Evolutionary conservation across 2,113 vertebrate genomes (phyloP), one percentile per base, ranked within the genome.

Genomic region (Chloropsis cyanopogon): DNA sequence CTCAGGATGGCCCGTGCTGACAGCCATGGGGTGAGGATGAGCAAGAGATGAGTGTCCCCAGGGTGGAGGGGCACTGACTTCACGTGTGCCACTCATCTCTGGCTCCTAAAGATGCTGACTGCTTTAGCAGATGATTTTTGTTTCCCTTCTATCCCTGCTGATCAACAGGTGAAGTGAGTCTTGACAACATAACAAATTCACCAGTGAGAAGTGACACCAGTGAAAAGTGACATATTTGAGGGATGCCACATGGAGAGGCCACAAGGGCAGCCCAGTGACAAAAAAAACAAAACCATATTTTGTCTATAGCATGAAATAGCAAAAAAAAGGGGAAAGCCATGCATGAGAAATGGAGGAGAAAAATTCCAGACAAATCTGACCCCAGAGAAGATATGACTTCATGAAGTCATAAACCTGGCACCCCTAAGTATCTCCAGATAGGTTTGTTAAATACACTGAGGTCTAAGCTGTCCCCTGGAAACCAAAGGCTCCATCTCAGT

Each of bases 21-120:
- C 31, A 53, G 63, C 22, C 29, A 37, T 1, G 0, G 37, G 22
- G 3, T 6, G 19, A 14, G 22, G 31, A 26, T 25, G 20, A 35
- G 19, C 42, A 44, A 20, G n/a, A 25, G 31, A 29, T 0, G 1
- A 22, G 15, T 26, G 60, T 50, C 39, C 72, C 44, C 24, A 9
- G 11, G 19, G 14, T 2, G 8, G 19, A 35, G 9, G 28, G 16
- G 22, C 61, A 37, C 21, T 20, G 26, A 15, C 42, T 39, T 25
- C 53, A 12, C 6, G 0, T 2, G 22, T 21, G 35, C 78, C 72
- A 0, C 12, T 35, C 39, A n/a, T 14, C 39, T 59, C 66, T 15
- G 13, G 15, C 37, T 63, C 39, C 23, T 29, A 5, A 39, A 44
- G 37, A 24, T 3, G 13, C 50, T 26, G 19, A 41, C 24, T 37